Conservation (phyloP, 2,888 invertebrate species). For the Rhingia rostrata region DNA sequence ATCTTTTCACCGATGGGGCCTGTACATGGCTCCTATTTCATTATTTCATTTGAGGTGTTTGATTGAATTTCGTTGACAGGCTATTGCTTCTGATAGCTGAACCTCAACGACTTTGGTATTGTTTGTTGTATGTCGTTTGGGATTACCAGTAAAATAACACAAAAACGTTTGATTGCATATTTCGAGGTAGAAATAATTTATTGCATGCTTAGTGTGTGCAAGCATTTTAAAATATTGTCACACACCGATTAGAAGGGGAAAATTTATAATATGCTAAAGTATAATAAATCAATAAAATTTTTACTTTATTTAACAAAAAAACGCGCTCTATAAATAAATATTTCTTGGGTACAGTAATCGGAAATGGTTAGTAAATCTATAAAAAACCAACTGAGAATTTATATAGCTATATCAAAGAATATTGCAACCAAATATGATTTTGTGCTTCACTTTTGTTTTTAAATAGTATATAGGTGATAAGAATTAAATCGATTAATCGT, state of each 20-base stretch:
- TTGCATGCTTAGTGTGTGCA: constrained; percentile 30
- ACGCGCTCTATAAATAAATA: background rate
- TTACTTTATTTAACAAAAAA: background rate
- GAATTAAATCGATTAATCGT: too few relatives aligned
- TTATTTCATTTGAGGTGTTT: constrained; percentile 28
- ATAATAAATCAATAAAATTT: constrained; percentile 47
- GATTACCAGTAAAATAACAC: constrained; percentile 21
- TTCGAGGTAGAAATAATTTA: constrained; percentile 42
- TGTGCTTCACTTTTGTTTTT: too few relatives aligned
- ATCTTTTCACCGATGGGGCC: constrained; percentile 40
- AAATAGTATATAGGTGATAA: too few relatives aligned
- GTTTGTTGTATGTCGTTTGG: constrained; percentile 37
- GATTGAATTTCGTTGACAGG: constrained; percentile 46
- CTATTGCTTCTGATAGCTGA: constrained; percentile 41
- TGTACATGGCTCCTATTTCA: constrained; percentile 3
- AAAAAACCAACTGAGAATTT: background rate
- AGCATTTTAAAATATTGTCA: constrained; percentile 54
- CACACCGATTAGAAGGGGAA: constrained; percentile 33
- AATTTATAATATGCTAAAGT: constrained; percentile 44
- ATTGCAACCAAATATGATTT: too few relatives aligned
- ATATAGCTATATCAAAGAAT: too few relatives aligned
- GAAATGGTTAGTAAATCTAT: background rate
- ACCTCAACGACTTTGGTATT: constrained; percentile 11
- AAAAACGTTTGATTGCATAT: constrained; percentile 33
- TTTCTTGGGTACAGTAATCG: background rate